Conservation (phyloP, 2,797 vertebrate species). For the Falco rusticolus region DNA sequence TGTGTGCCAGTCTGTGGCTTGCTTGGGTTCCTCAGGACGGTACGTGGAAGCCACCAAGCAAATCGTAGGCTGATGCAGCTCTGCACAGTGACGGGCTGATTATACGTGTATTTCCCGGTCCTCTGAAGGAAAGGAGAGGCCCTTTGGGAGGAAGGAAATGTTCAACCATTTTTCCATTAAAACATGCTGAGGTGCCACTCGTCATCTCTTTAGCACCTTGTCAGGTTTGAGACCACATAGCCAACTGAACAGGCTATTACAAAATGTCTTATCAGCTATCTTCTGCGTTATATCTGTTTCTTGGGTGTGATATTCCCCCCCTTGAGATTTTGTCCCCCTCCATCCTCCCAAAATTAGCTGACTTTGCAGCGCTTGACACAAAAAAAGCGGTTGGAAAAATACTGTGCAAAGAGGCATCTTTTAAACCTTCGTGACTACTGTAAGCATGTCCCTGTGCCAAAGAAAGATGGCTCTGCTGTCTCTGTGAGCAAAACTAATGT, state of each 20-base stretch:
- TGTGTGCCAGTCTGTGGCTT: neutral
- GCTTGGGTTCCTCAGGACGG: neutral
- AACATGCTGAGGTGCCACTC: neutral
- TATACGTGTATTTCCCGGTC: neutral
- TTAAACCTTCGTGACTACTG: neutral
- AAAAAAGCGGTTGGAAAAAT: neutral
- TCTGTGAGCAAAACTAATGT: neutral
- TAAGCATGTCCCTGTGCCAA: neutral
- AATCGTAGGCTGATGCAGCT: neutral
- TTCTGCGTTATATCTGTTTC: neutral
- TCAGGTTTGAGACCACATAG: neutral
- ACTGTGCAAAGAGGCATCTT: neutral
- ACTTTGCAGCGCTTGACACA: neutral
- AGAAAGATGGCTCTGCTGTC: neutral
- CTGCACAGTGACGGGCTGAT: neutral
- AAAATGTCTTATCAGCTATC: neutral
- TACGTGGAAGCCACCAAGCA: neutral
- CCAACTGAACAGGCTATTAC: neutral
- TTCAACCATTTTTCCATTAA: neutral
- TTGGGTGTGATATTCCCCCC: neutral
- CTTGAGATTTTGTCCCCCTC: neutral
- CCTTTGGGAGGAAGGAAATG: neutral
- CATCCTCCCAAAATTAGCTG: neutral
- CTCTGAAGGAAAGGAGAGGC: neutral
- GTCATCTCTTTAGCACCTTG: slow-evolving; percentile 11